Base-by-base conservation (phyloP, 1,140 invertebrate genomes). In the Drosophila sp. region DNA sequence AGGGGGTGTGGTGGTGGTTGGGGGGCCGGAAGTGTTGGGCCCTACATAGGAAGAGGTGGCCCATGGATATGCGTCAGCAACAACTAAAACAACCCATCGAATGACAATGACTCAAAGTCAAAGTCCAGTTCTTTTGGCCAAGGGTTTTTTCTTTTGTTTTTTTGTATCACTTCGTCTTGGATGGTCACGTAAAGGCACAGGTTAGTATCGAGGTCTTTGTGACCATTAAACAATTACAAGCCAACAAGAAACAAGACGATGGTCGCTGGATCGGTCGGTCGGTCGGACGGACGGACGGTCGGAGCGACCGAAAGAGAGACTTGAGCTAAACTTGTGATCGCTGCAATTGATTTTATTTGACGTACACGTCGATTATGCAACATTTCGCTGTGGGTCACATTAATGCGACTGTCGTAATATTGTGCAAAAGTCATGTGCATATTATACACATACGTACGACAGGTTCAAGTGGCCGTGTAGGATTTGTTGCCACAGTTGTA, bases 291-390 rank as follows among this genome's bases (percentile, higher is more conserved):
- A 23, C 17, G 17, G 17, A 17, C 17, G 6, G 5, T 23, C 23
- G 17, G 23, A 7, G 17, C n/a, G 55, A 57, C 41, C 50, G 56
- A 73, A 61, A 62, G 65, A n/a, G 35, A 33, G 54, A 44, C 17
- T 35, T 61, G 71, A 60, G 54, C 33, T 38, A 68, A 72, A 69
- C 6, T 27, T 55, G 44, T 27, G 64, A 74, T 56, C 62, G 2
- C 30, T 29, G 76, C 80, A 80, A 81, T 79, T 86, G 82, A 81
- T 78, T 81, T 84, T 66, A 77, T 71, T 87, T 87, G 67, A 82
- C 68, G 76, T 76, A 86, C 83, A 71, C 82, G 64, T 65, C 65
- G 64, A 62, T 81, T 86, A 82, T 87, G 83, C 72, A 86, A 79
- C 66, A 61, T 50, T 65, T 67, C 61, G 66, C 41, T 58, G 29